Conservation (phyloP, 2,888 invertebrate genomes). For the Hypercompe scribonia region DNA sequence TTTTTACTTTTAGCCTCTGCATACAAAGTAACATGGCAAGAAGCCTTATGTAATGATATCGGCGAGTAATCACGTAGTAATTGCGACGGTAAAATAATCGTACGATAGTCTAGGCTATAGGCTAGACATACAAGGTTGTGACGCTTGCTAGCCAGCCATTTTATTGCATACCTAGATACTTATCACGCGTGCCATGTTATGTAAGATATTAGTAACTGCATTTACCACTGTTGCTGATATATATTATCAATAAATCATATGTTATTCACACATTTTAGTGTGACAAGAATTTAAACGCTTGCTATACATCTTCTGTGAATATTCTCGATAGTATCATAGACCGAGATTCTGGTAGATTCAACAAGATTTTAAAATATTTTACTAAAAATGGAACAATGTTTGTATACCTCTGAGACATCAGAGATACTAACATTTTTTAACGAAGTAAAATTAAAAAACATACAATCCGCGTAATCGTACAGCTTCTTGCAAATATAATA, state of each 20-base stretch:
- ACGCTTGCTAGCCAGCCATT: conserved; percentile 10
- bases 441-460: no score
- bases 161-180: conserved; percentile 14
- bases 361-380: neutral
- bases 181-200: neutral
- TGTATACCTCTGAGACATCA: neutral
- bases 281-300: neutral
- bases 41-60: neutral
- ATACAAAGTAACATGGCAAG: neutral
- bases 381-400: neutral
- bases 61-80: conserved; percentile 40
- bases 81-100: conserved; percentile 42
- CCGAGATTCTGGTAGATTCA: neutral
- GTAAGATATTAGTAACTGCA: neutral
- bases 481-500: no score
- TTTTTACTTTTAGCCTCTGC: neutral
- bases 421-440: no score
- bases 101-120: conserved; percentile 41
- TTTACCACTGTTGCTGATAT: neutral
- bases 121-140: conserved; percentile 49
- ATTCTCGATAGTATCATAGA: neutral
- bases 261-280: neutral
- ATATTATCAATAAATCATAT: neutral
- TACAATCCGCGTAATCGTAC: no score
- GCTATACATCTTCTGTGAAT: neutral